These are phyloP conservation scores for Plusia festucae DNA, from an alignment of 2,888 invertebrate species.

Conservation along the genomic window DNA sequence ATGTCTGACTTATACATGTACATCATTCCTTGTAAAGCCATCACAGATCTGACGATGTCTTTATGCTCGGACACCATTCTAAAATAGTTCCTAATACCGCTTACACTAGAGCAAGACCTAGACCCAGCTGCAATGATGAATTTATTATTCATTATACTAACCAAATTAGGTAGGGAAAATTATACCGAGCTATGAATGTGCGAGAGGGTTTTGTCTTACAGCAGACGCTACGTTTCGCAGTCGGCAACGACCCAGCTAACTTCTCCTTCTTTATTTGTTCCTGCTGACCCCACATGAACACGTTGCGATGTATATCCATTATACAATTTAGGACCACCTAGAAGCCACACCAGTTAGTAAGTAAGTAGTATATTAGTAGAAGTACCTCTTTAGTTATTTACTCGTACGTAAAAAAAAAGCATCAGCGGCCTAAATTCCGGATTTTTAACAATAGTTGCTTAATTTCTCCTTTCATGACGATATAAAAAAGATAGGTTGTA, in stretches of 20 bases:
- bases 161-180: neutral
- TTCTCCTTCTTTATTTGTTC: constrained; percentile 78
- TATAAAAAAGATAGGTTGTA: too few species aligned
- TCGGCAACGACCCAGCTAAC: constrained; percentile 49
- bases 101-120: constrained; percentile 71
- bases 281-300: constrained; percentile 95
- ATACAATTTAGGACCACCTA: constrained; percentile 90
- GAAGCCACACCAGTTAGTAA: neutral
- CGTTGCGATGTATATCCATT: constrained; percentile 92
- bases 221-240: constrained; percentile 62
- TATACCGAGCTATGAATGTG: neutral
- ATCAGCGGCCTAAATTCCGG: too few species aligned
- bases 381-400: too few species aligned
- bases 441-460: too few species aligned
- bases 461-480: too few species aligned
- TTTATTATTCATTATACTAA: neutral
- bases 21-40: constrained; percentile 94
- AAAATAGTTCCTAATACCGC: constrained; percentile 90
- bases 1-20: constrained; percentile 92
- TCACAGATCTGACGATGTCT: constrained; percentile 92
- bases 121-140: constrained; percentile 60
- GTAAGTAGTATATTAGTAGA: too few species aligned
- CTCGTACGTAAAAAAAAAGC: too few species aligned
- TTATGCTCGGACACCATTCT: constrained; percentile 94
- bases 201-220: constrained; percentile 55